Percentiles rank a stretch among this genome's conserved stretches.
phyloP scores from a whole-genome alignment of 64 coral and sea anemone genomes.

The Actinia tenebrosa region DNA sequence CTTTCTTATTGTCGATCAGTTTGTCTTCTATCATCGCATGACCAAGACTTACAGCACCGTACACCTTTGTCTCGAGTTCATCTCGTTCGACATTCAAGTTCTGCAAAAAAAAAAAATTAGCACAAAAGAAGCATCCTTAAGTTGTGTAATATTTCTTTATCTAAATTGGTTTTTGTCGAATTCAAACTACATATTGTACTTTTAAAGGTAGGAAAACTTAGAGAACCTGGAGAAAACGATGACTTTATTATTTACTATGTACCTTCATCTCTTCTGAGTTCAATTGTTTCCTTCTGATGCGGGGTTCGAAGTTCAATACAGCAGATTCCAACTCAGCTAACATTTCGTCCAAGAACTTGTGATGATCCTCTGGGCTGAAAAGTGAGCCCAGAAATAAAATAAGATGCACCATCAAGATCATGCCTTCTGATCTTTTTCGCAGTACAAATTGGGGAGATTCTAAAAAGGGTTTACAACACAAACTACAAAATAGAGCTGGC shows the following conservation, averaged over 20 bases:
- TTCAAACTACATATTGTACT: no score
- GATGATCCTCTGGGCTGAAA: background rate
- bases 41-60: background rate
- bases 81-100: background rate
- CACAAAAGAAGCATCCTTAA: no score
- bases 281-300: background rate
- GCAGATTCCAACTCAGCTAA: background rate
- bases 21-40: background rate
- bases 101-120: background rate
- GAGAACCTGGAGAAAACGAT: no score
- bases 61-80: background rate
- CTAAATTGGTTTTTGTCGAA: no score
- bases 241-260: background rate
- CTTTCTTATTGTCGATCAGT: background rate
- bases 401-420: no score
- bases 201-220: no score
- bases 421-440: background rate
- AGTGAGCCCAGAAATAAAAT: background rate
- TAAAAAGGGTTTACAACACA: no score
- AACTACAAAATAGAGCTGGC: no score
- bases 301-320: background rate
- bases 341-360: background rate
- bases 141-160: no score
- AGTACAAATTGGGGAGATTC: no score
- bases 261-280: background rate